These are phyloP conservation scores for Scolopax bukidnonensis DNA, from an alignment of 2,797 vertebrate species.

Conservation along the genomic window DNA sequence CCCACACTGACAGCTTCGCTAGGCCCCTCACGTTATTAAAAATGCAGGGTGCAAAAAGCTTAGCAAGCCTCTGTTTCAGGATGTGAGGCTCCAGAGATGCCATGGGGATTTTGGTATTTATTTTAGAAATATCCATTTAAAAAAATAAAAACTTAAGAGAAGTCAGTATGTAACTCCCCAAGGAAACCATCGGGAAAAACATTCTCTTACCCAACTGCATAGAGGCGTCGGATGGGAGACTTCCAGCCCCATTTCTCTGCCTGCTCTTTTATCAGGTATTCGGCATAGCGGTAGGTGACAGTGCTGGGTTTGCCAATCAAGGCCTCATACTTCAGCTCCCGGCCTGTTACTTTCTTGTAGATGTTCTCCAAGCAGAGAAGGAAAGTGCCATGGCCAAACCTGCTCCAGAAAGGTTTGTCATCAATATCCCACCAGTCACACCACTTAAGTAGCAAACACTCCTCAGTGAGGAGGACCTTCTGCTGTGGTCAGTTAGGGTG, in stretches of 20 bases:
- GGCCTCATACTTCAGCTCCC: conserved; percentile 89
- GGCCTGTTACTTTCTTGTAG: conserved; percentile 93
- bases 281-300: conserved; percentile 92
- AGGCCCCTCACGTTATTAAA: neutral
- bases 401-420: conserved; percentile 54
- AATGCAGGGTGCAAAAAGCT: neutral
- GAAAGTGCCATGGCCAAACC: conserved; percentile 96
- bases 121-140: neutral
- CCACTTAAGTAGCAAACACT: neutral
- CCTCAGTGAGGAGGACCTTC: neutral
- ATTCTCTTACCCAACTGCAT: conserved; percentile 90
- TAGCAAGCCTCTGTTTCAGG: neutral
- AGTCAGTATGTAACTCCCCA: neutral
- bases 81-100: neutral
- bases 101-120: neutral
- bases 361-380: conserved; percentile 92
- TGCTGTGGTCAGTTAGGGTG: neutral
- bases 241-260: conserved; percentile 87
- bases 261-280: conserved; percentile 86
- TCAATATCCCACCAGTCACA: neutral
- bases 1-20: neutral
- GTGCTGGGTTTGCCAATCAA: conserved; percentile 94
- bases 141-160: neutral
- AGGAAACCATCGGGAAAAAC: neutral
- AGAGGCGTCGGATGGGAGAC: conserved; percentile 86